Conservation (phyloP, 2,113 vertebrate genomes). For the Podilymbus podiceps region DNA sequence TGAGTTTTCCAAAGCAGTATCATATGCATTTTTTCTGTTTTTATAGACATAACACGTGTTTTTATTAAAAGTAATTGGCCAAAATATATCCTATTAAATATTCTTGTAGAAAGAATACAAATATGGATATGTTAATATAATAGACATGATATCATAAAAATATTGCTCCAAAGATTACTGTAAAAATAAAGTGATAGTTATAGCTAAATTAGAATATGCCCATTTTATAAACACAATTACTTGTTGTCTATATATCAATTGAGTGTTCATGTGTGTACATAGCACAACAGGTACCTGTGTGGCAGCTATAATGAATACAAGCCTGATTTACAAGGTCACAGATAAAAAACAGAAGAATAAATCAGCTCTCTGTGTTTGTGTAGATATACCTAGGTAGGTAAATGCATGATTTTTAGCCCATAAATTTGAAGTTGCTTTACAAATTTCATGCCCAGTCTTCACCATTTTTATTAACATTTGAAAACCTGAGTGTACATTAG, state of each 20-base stretch:
- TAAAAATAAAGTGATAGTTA: background rate
- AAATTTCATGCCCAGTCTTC: background rate
- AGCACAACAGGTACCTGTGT: background rate
- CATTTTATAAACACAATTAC: background rate
- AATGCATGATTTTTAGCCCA: background rate
- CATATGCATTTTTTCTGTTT: background rate
- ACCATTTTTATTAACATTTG: background rate
- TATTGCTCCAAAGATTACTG: background rate
- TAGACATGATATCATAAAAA: background rate
- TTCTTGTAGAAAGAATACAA: background rate
- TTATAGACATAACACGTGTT: background rate
- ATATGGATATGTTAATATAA: background rate
- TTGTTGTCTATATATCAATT: background rate
- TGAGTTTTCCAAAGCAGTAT: constrained; percentile 22
- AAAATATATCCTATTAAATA: background rate
- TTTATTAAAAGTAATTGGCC: constrained; percentile 5
- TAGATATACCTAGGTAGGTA: background rate
- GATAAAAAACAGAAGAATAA: background rate
- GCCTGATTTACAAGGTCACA: background rate
- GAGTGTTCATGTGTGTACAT: background rate
- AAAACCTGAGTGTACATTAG: background rate
- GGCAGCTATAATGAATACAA: background rate
- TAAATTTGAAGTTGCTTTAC: background rate
- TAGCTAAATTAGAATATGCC: background rate
- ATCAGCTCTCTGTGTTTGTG: background rate